Base-by-base conservation (phyloP, 1,140 invertebrate genomes). In the Marisa cornuarietis region DNA sequence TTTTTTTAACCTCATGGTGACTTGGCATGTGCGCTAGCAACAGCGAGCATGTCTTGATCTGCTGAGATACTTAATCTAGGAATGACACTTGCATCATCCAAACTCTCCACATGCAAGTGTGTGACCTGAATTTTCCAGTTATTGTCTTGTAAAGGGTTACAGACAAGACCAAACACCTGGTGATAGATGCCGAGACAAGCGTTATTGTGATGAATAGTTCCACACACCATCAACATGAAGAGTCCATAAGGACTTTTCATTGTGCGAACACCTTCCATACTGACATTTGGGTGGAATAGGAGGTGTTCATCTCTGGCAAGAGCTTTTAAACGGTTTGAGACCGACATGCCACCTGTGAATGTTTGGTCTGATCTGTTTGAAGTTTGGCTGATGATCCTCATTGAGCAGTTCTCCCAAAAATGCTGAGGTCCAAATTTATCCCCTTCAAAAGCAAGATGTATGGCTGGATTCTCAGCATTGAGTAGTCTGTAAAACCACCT, bases 91-190 rank as follows among this genome's bases (percentile, higher is more conserved):
- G 16, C 54, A 14, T 18, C 11, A 58, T 18, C 31, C 31, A 42
- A 58, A 1, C 16, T 58, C 16, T 58, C 16, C 1, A 58, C 11
- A 58, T 6, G 83, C 10, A 89, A 79, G 72, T 85, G 82, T 65
- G 86, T 89, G 74, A 88, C 90, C 83, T 94, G 94, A 63, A 94
- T 92, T 87, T 94, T 94, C 92, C 93, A 94, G 83, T 93, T 94
- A 84, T 94, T 94, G 9, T 91, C 88, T 31, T 84, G 84, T 78
- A 87, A 90, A 1, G 94, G 94, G 90, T 94, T 93, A 76, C 92
- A 91, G 9, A 93, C 87, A 22, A 94, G 84, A 10, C 92, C 92
- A 89, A 94, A 94, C n/a, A 91, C 83, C 84, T 94, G 93, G 82
- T 94, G 93, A 87, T 94, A 95, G 24, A 93, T 86, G 10, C 94